Evolutionary conservation across 2,797 vertebrate genomes (phyloP), one percentile per base, ranked within the genome.

Genomic region (Semotilus atromaculatus): DNA sequence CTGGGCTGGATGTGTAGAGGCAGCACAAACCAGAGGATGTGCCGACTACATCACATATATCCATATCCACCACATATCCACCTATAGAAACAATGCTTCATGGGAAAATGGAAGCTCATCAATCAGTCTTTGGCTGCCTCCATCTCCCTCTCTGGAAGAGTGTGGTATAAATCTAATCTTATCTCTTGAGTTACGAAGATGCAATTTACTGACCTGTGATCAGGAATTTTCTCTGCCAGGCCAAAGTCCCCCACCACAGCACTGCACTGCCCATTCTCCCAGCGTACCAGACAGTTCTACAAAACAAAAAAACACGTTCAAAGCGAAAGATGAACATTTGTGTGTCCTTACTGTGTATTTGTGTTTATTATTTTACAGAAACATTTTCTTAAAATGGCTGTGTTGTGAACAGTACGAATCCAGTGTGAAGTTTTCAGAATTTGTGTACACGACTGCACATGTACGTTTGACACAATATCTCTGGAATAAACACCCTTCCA

Each of bases 211-310:
- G 80, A 98, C 97, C 97, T 98, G 94, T 96, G 97, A 85, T 96
- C 96, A 70, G 98, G 98, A 86, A 99, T 99, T 93, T 98, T 99
- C 93, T 99, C 98, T 0, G 98, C 98, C 93, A 99, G 95, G 81
- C 98, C 98, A 0, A 99, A 98, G 94, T 99, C 98, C 60, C 96
- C 97, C 87, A 99, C 98, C 14, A 99, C 97, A 0, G 96, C 96
- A 0, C 96, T 96, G 93, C 97, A 97, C 74, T 94, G 90, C 0
- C 80, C 86, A 51, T 94, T 93, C 84, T 98, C 97, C 88, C 96
- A 95, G 76, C 96, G 95, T 86, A 99, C 96, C 91, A 99, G 93
- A 92, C 98, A 99, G 94, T 99, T 99, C 98, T 99, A 89, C 85
- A 87, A 58, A 66, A 14, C 6, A 79, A 90, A n/a, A 45, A 86